phyloP scores from a whole-genome alignment of 1,140 invertebrate genomes.

The Bombus ignitus region DNA sequence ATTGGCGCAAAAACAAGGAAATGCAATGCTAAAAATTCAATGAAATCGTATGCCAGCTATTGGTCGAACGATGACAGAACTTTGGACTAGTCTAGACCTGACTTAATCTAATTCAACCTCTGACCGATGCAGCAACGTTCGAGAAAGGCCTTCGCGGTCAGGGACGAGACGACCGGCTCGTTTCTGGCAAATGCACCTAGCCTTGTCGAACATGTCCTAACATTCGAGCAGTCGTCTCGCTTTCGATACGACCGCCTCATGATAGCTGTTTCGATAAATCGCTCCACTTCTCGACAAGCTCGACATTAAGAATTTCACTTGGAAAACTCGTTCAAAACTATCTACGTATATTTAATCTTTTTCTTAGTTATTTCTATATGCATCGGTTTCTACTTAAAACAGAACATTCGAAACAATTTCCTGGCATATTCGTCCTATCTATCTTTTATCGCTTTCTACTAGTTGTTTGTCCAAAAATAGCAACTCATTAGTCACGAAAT shows the following conservation, averaged over 20 bases:
- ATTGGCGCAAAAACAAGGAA: not conserved
- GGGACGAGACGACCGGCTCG: conserved; percentile 26
- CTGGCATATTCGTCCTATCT: not conserved
- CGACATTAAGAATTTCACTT: not conserved
- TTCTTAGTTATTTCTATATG: not conserved
- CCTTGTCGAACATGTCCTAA: conserved; percentile 18
- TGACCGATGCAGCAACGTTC: conserved; percentile 23
- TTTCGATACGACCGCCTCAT: not conserved
- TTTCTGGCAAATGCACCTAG: conserved; percentile 24
- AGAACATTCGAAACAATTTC: not conserved
- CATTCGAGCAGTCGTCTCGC: not conserved
- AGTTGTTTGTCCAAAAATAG: not conserved
- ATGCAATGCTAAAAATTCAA: not conserved
- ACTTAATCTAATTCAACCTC: conserved; percentile 46
- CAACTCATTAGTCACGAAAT: not conserved
- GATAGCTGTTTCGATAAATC: not conserved
- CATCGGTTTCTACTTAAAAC: not conserved
- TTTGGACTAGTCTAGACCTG: conserved; percentile 31
- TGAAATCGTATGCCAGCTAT: not conserved
- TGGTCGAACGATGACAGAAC: not conserved
- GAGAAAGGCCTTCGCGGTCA: conserved; percentile 49
- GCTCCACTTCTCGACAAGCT: not conserved
- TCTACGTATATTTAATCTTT: not conserved
- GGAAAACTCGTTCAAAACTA: not conserved
- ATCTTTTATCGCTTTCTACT: not conserved